Base-by-base conservation (phyloP, 2,888 invertebrate species). In the Lepeophtheirus nordmannii region DNA sequence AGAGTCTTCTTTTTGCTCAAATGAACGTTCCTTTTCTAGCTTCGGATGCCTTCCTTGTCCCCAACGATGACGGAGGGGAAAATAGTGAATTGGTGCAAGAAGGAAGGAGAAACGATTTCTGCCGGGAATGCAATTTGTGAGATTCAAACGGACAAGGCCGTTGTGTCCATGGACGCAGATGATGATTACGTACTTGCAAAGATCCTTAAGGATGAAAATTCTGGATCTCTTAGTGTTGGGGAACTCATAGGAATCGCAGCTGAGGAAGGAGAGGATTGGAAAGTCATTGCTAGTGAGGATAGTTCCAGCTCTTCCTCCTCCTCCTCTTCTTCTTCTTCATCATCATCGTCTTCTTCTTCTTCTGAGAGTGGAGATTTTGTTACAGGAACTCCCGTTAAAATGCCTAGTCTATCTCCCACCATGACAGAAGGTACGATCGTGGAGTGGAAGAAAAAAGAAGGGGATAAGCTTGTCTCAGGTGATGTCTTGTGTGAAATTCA, bases 91-190 rank as follows among this genome's bases (percentile, higher is more conserved):
- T 81, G 81, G 81, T 67, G 78, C 17, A 81, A 80, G 71, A 78
- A 79, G 68, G 81, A 80, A 76, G 82, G 82, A 69, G 80, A 79
- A 46, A 64, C 73, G 3, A 74, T 81, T 38, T 71, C 74, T 23
- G 74, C 82, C 20, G 83, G 83, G 11, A 83, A 83, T 73, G 78
- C 81, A 7, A 71, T 83, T 1, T 82, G 82, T 72, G 83, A 83
- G 69, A 81, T 83, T 71, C 81, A 83, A 73, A 83, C 83, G 1
- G 83, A 83, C 72, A 83, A 83, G 73, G 82, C 83, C 67, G 78
- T 82, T 1, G 78, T 83, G 70, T 75, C 80, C 7, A 76, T 82
- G 71, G 82, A 83, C 71, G 75, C 74, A 57, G 83, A 83, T 68
- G 83, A 83, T 68, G 82, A 82, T 69, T 79, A 81, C 22, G 74